Evolutionary conservation across 2,797 vertebrate species (phyloP), one percentile per base, ranked within the genome.

Genomic region (Neomorphus geoffroyi): DNA sequence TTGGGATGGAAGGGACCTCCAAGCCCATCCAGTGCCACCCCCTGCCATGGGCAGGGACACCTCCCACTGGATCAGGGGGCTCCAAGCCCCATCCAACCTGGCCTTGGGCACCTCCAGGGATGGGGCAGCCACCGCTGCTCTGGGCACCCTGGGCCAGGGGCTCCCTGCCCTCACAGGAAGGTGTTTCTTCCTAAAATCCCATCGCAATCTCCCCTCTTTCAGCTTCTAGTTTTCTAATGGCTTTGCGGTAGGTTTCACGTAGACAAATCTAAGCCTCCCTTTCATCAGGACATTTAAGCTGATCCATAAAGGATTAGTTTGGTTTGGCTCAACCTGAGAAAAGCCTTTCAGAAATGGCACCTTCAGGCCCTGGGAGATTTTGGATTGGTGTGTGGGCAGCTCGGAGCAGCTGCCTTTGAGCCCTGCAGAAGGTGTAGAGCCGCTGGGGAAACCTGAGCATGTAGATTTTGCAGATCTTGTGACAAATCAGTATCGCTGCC

Each of bases 351-450:
- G 54, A 70, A 48, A 19, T 2, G 18, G 28, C 17, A 24, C 5
- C 43, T 70, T 58, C 5, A 3, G 58, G 53, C 33, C 43, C 33
- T 19, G 32, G 17, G 41, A 45, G 45, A 28, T 64, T 60, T 2
- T 15, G 53, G 19, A 7, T 9, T 4, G 3, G 37, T 9, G 30
- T 17, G 70, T 24, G 10, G 60, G 51, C 5, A 6, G 33, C n/a
- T 58, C 53, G 7, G 53, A 43, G 66, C 39, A 11, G 62, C 64
- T 10, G 21, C 48, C 28, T 17, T 24, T 28, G 15, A 70, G 35
- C 77, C 1, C 41, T 0, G 2, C 2, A 2, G 19, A 46, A 27
- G 62, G 35, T n/a, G 16, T n/a, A 9, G 51, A 54, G 41, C 60
- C 4, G 5, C 43, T 3, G n/a, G 28, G 22, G 57, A 80, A 75